Evolutionary conservation across 1,140 invertebrate genomes (phyloP), one percentile per base, ranked within the genome.

Genomic region (Hetaerina americana): DNA sequence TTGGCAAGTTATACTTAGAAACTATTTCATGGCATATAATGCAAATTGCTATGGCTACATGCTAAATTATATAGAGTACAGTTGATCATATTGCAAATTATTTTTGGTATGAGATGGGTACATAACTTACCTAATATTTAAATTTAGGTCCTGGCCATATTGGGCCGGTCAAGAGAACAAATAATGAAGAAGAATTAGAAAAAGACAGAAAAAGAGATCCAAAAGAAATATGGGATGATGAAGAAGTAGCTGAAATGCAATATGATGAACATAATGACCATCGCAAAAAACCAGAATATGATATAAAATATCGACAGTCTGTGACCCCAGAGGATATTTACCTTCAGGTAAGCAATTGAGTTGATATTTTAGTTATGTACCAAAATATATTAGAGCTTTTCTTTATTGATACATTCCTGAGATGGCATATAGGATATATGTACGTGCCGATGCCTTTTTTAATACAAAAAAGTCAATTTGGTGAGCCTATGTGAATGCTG

Each of bases 251-350:
- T n/a, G 79, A 80, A 57, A 80, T 28, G 69, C 68, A 15, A 24
- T 68, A 40, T 26, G 78, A 81, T 69, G 79, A 83, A 71, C 87
- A 87, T 77, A 75, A 83, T 8, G 89, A 90, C 75, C 86, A 87
- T 1, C 81, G 91, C 68, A 86, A 86, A 76, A 82, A 85, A 49
- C 93, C 93, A 0, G 85, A 88, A 74, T 95, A 92, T 82, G 88
- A 90, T 25, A 90, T 95, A 77, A 86, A 89, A 76, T 96, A 92
- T 78, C 89, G 91, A 75, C 94, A 96, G 80, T 84, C 89, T 68
- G 91, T 96, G 0, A 87, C 87, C 10, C 86, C 93, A 0, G 92
- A 94, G 80, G 93, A 96, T 79, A 86, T 95, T 31, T 96, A 88
- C 81, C 82, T 95, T 68, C 90, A 92, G 80, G 90, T 92, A 80